phyloP scores from a whole-genome alignment of 2,113 vertebrate genomes.

The Alexandromys fortis region DNA sequence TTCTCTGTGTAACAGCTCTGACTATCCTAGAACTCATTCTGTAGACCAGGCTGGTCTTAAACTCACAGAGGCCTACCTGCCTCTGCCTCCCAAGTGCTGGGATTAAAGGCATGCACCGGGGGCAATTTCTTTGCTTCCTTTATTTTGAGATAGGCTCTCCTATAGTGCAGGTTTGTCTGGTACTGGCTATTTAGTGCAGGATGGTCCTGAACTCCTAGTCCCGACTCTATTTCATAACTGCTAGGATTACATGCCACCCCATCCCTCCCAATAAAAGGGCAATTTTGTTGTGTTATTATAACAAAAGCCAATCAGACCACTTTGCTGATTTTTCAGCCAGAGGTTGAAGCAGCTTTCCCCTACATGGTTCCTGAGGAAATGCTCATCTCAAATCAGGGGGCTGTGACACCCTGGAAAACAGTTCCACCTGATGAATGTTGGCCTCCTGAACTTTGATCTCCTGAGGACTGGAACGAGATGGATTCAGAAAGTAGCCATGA shows the following conservation, averaged over 20 bases:
- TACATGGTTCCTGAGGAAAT: slow-evolving; percentile 40
- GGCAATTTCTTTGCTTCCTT: not conserved
- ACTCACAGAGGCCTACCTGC: not conserved
- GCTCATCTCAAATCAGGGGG: slow-evolving; percentile 6
- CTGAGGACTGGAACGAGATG: slow-evolving; percentile 95
- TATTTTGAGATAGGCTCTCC: not conserved
- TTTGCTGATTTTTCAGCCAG: not conserved
- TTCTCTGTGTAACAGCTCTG: not conserved
- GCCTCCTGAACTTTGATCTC: slow-evolving; percentile 98
- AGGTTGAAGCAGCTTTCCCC: slow-evolving; percentile 30
- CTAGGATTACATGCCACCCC: not conserved
- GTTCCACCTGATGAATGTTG: slow-evolving; percentile 96
- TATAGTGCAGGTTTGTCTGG: not conserved
- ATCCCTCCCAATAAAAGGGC: not conserved
- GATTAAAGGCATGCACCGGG: not conserved
- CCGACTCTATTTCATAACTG: not conserved
- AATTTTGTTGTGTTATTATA: not conserved
- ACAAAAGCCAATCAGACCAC: slow-evolving; percentile 14
- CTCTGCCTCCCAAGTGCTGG: not conserved
- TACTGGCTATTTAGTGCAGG: not conserved
- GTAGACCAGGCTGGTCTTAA: not conserved
- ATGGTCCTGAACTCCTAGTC: not conserved
- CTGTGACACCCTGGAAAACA: slow-evolving; percentile 11
- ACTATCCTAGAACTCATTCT: not conserved
- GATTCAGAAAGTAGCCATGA: slow-evolving; percentile 95